Evolutionary conservation across 1,140 invertebrate species (phyloP), one percentile per base, ranked within the genome.

Genomic region (Solenopsis fugax): DNA sequence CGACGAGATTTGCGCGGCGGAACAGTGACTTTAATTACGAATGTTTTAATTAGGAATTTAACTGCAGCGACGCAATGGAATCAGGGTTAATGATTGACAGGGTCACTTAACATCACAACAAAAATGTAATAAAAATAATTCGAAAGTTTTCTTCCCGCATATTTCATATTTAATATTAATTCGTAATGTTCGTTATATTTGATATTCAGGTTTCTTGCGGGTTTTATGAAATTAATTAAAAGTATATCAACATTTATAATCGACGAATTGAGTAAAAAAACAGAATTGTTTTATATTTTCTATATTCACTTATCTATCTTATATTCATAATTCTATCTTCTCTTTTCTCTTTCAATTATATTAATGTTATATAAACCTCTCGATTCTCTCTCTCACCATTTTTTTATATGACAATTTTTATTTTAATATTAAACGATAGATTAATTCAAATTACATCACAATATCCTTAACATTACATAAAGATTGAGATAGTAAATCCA

Each of bases 21-120:
- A 84, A 84, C 24, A 75, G 29, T 75, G 69, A 84, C 80, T 84
- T 84, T 73, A 84, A 75, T 84, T 84, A 84, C 80, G 69, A 84
- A 84, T 84, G 80, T 84, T 84, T 84, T 84, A 84, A 84, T 84
- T 84, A 84, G 80, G 62, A 84, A 82, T 82, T 82, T 56, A 73
- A n/a, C 69, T 37, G 54, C 24, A 29, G 52, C 69, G 41, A 73
- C 52, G 67, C 52, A 52, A 37, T 45, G 29, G 41, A 75, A 75
- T 84, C 54, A 56, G 41, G 45, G 54, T 84, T 84, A 84, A 73
- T 84, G 80, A 84, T 84, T 73, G 69, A 84, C 56, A 12, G 18
- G 45, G 41, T 62, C 41, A n/a, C 9, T 73, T 73, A 60, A 82
- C 5, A n/a, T 62, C n/a, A 13, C 21, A 1, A 69, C 13, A 41